Evolutionary conservation across 2,888 invertebrate genomes (phyloP).

Genomic region (Deladenus siricidicola): DNA sequence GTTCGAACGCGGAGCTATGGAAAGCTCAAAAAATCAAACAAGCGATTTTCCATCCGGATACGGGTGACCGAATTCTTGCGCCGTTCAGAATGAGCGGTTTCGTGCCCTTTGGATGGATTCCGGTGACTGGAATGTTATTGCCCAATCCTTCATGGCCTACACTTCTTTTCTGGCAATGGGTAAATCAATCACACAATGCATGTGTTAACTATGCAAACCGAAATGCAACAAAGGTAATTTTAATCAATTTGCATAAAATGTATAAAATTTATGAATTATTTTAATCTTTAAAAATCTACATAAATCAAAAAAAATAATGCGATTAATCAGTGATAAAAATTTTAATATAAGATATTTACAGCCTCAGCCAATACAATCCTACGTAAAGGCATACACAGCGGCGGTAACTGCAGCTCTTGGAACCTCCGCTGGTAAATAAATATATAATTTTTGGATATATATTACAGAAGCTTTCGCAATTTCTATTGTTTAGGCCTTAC

Average conservation of each 20-base stretch:
- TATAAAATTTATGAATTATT: not conserved
- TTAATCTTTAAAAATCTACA: not conserved
- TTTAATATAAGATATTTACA: too few species aligned
- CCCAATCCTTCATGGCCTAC: slow-evolving; percentile 56
- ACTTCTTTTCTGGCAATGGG: slow-evolving; percentile 59
- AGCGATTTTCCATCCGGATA: slow-evolving; percentile 52
- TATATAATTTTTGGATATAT: slow-evolving; percentile 3
- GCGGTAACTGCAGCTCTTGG: slow-evolving; percentile 57
- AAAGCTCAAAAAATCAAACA: slow-evolving; percentile 57
- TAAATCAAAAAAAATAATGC: not conserved
- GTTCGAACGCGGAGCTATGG: slow-evolving; percentile 56
- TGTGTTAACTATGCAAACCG: slow-evolving; percentile 59
- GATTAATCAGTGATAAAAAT: not conserved
- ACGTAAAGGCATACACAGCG: slow-evolving; percentile 33
- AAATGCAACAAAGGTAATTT: slow-evolving; percentile 57
- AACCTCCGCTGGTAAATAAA: slow-evolving; percentile 54
- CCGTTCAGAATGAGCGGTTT: slow-evolving; percentile 59
- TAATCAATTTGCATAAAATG: not conserved
- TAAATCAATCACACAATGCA: slow-evolving; percentile 56
- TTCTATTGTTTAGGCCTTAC: slow-evolving; percentile 30
- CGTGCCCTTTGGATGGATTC: slow-evolving; percentile 58
- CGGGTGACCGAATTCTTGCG: slow-evolving; percentile 57
- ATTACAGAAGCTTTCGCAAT: too few species aligned
- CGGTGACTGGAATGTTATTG: slow-evolving; percentile 57
- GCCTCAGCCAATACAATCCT: not conserved